Evolutionary conservation across 1,140 invertebrate genomes (phyloP).

Genomic region (Trissolcus basalis): DNA sequence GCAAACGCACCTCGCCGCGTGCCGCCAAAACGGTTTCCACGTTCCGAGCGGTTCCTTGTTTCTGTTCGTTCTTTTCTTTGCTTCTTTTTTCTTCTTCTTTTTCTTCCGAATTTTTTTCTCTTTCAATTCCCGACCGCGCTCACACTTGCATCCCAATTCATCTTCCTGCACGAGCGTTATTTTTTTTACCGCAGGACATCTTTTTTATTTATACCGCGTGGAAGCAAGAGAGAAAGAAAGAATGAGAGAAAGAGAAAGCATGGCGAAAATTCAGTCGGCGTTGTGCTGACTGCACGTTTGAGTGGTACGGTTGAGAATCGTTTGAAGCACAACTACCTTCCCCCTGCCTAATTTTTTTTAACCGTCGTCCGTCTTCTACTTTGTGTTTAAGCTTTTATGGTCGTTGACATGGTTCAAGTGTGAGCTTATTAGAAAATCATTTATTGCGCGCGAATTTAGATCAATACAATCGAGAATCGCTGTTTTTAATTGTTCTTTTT

Average conservation of each 20-base stretch:
- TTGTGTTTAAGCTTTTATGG: conserved; percentile 29
- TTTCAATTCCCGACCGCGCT: conserved; percentile 6
- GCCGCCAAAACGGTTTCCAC: no score
- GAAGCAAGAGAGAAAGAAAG: not conserved
- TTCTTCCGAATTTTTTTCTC: not conserved
- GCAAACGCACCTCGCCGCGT: no score
- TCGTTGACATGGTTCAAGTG: conserved; percentile 34
- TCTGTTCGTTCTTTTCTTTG: conserved; percentile 16
- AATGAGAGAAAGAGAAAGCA: conserved; percentile 1
- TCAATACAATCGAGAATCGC: conserved; percentile 17
- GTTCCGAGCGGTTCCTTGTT: no score
- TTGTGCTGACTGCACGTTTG: conserved; percentile 14
- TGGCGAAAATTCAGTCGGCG: conserved; percentile 29
- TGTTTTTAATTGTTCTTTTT: conserved; percentile 25
- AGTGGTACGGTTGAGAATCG: conserved; percentile 19
- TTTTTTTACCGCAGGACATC: conserved; percentile 27
- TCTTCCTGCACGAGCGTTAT: conserved; percentile 6
- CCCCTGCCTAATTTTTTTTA: conserved; percentile 9
- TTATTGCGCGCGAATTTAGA: conserved; percentile 18
- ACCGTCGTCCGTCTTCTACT: conserved; percentile 13
- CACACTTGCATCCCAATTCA: conserved; percentile 33
- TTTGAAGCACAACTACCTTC: conserved; percentile 13
- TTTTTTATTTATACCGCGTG: conserved; percentile 6
- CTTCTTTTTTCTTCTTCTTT: conserved; percentile 10
- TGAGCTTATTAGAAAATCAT: conserved; percentile 31